phyloP scores from a whole-genome alignment of 2,113 vertebrate genomes.

The Arothron firmamentum region DNA sequence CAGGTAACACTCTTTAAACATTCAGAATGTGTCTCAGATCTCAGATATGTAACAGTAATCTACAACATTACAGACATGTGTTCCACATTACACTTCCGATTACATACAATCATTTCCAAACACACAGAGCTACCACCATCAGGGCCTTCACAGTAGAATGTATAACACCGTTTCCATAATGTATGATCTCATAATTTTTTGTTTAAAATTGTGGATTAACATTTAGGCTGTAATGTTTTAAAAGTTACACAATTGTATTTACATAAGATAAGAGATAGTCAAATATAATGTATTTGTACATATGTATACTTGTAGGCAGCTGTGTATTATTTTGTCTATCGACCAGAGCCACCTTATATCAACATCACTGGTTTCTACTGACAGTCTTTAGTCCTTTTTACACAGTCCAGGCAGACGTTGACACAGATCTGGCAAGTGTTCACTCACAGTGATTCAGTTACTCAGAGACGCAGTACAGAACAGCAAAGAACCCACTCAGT shows the following conservation, averaged over 20 bases:
- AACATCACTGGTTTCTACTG: slow-evolving; percentile 30
- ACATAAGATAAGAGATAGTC: slow-evolving; percentile 68
- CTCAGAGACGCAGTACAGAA: slow-evolving; percentile 12
- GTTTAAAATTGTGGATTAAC: slow-evolving; percentile 69
- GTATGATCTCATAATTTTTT: slow-evolving; percentile 45
- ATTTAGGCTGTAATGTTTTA: slow-evolving; percentile 70
- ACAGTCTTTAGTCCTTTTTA: slow-evolving; percentile 30
- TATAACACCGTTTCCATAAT: slow-evolving; percentile 66
- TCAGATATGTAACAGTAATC: slow-evolving; percentile 70
- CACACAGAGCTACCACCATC: slow-evolving; percentile 43
- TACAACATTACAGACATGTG: slow-evolving; percentile 69
- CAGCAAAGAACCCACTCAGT: slow-evolving; percentile 15
- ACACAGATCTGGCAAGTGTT: too few species aligned
- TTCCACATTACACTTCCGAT: slow-evolving; percentile 8
- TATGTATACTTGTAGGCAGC: slow-evolving; percentile 47
- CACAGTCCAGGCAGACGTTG: too few species aligned
- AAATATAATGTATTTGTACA: slow-evolving; percentile 67
- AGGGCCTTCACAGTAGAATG: slow-evolving; percentile 64
- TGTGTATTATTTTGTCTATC: slow-evolving; percentile 44
- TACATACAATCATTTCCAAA: slow-evolving; percentile 25
- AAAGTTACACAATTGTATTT: slow-evolving; percentile 73
- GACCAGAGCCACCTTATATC: slow-evolving; percentile 35
- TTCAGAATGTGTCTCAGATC: slow-evolving; percentile 71
- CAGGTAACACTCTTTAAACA: slow-evolving; percentile 68
- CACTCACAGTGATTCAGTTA: slow-evolving; percentile 11